These are phyloP conservation scores for Toxonevra muliebris DNA, from an alignment of 2,888 invertebrate species.

Conservation along the genomic window DNA sequence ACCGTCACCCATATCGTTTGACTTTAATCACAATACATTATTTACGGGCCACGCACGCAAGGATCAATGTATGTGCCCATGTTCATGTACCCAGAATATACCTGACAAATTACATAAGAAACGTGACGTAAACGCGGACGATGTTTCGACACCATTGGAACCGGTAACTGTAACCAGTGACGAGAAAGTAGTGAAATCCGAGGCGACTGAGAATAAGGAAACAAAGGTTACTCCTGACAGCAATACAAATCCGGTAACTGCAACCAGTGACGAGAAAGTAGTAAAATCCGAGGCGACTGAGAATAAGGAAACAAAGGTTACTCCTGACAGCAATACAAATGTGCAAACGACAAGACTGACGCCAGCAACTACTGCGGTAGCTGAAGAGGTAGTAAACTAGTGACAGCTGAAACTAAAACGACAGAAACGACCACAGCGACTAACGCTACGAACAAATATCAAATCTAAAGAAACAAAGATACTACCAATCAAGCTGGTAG, in stretches of 20 bases:
- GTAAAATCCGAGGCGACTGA: conserved; percentile 16
- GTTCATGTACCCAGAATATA: conserved; percentile 61
- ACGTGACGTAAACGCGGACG: conserved; percentile 42
- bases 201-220: conserved; percentile 11
- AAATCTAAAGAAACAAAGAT: conserved; percentile 5
- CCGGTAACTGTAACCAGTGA: conserved; percentile 28
- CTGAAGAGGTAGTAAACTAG: conserved; percentile 26
- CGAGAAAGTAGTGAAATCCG: conserved; percentile 19
- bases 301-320: conserved; percentile 2
- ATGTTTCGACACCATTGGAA: conserved; percentile 13
- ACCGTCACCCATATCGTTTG: conserved; percentile 53
- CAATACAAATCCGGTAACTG: conserved; percentile 29
- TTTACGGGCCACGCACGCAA: conserved; percentile 51
- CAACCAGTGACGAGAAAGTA: conserved; percentile 23
- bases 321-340: conserved; percentile 24
- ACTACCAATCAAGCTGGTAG: not conserved
- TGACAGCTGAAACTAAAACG: conserved; percentile 29
- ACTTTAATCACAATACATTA: conserved; percentile 53
- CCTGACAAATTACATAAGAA: conserved; percentile 52
- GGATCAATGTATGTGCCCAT: conserved; percentile 63
- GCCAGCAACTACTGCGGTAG: conserved; percentile 24
- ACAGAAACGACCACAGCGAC: conserved; percentile 28
- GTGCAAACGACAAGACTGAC: conserved; percentile 31
- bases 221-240: conserved; percentile 10
- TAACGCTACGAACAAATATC: conserved; percentile 19